Evolutionary conservation across 2,113 vertebrate species (phyloP), one percentile per base, ranked within the genome.

Genomic region (Phrynocephalus versicolor): DNA sequence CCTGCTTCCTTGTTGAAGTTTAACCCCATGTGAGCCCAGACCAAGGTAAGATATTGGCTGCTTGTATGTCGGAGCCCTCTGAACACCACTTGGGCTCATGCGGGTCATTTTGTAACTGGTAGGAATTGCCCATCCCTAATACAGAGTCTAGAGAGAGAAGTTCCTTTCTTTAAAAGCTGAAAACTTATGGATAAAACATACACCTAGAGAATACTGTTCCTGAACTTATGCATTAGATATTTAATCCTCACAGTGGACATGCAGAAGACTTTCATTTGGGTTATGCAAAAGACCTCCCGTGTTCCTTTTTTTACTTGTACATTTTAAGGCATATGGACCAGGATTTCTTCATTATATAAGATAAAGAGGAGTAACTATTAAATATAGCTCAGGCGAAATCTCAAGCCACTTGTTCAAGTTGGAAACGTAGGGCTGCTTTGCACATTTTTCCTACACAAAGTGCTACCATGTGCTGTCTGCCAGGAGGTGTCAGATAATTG

Each of bases 191-290:
- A 4, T 16, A 82, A 58, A 85, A 33, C 14, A 51, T 3, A 82
- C 69, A 33, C 51, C 70, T 85, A 39, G 9, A 15, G 45, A 55
- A 23, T 16, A 33, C 51, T 64, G 37, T 55, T 92, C 88, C 60
- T 77, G 69, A 92, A 81, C 15, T 1, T 16, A 51, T 58, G 69
- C 75, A 60, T 78, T 81, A 89, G 45, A 10, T 6, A 87, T 58
- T 57, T 79, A 9, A 37, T 80, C 51, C 82, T 88, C 65, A 83
- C 3, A 14, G 55, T 87, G 72, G 0, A 6, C 3, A 55, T 0
- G 55, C 1, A 65, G 73, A 51, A 25, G 14, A 64, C 27, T 65
- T 79, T 64, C 77, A 79, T 79, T 85, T 73, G 2, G 33, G 45
- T 76, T 55, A 6, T 60, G 81, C 33, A 67, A 15, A 88, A 51